These are phyloP conservation scores for Gulo gulo DNA, from an alignment of 2,113 vertebrate species.

Conservation along the genomic window DNA sequence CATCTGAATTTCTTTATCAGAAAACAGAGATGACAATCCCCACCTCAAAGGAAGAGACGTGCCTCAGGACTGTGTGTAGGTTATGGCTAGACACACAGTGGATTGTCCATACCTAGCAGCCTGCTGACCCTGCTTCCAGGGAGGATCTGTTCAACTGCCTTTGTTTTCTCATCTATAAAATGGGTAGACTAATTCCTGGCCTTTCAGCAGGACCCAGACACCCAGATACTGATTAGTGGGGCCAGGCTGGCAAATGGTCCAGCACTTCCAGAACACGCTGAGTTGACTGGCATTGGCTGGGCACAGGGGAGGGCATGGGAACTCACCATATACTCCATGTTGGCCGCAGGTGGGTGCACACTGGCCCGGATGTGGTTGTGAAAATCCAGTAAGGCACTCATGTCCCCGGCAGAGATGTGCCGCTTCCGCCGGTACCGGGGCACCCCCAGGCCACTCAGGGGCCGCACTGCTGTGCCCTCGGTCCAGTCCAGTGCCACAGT, in stretches of 20 bases:
- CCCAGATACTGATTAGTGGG: not conserved
- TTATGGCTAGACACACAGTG: not conserved
- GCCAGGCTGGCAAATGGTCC: not conserved
- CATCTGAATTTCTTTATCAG: not conserved
- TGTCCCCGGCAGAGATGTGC: conserved; percentile 85
- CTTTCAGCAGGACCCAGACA: not conserved
- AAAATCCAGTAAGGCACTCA: conserved; percentile 87
- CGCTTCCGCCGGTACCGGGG: conserved; percentile 80
- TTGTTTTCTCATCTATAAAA: not conserved
- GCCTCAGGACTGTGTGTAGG: not conserved
- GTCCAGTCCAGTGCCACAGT: conserved; percentile 68
- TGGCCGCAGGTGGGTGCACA: conserved; percentile 89
- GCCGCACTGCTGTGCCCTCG: not conserved
- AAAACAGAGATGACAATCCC: not conserved
- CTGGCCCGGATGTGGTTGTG: conserved; percentile 91
- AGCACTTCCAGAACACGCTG: not conserved
- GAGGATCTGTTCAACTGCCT: not conserved
- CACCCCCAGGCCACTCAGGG: conserved; percentile 43
- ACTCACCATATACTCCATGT: conserved; percentile 96
- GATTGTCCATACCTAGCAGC: not conserved
- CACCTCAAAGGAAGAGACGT: not conserved
- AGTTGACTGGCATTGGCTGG: not conserved
- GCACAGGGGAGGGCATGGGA: not conserved
- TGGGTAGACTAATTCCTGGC: not conserved
- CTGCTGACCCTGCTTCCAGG: not conserved